These are phyloP conservation scores for Carterocephalus palaemon DNA, from an alignment of 2,888 invertebrate genomes.

Conservation along the genomic window DNA sequence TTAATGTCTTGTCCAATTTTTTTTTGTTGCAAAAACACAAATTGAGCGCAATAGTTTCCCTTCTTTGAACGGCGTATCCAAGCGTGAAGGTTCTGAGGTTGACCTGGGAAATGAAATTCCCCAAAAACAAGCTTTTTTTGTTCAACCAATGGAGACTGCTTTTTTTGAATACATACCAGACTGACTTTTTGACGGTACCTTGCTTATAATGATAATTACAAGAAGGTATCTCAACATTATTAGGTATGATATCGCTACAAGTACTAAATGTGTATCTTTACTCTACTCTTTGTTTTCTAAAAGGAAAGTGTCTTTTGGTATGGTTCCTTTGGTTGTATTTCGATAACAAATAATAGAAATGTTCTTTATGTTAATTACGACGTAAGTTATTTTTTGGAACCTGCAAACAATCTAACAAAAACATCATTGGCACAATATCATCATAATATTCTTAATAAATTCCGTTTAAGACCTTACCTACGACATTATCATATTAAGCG, in stretches of 20 bases:
- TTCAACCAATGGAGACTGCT: conserved; percentile 1
- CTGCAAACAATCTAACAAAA: too few species aligned
- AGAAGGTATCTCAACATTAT: too few species aligned
- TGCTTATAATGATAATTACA: not conserved
- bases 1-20: conserved; percentile 15
- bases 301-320: too few species aligned
- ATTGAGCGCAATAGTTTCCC: conserved; percentile 8
- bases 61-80: conserved; percentile 8
- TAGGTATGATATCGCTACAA: too few species aligned
- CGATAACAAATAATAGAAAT: too few species aligned
- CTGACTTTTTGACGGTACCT: not conserved
- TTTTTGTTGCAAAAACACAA: conserved; percentile 6
- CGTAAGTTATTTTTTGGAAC: too few species aligned
- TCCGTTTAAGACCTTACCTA: not conserved
- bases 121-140: conserved; percentile 2
- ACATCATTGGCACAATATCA: too few species aligned
- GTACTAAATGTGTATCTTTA: too few species aligned
- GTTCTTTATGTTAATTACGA: too few species aligned
- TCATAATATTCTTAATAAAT: too few species aligned
- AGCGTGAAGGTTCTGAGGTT: conserved; percentile 10
- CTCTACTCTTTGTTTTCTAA: too few species aligned
- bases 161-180: not conserved
- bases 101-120: conserved; percentile 10
- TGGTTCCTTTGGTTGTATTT: too few species aligned
- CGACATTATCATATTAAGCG: not conserved